These are phyloP conservation scores for Charaxes varanes DNA, from an alignment of 1,140 invertebrate genomes.

Conservation along the genomic window DNA sequence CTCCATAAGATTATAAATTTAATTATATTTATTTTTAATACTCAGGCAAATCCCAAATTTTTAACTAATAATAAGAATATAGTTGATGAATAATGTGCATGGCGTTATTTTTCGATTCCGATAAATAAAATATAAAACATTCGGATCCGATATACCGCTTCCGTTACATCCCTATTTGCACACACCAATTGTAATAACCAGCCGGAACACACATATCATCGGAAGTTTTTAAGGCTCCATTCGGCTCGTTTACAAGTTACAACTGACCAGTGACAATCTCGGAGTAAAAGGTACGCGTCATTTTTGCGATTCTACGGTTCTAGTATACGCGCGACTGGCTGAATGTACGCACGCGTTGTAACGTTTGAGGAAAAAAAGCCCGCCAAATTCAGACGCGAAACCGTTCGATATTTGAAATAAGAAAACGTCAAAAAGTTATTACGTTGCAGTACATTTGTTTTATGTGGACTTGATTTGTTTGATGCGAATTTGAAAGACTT, in stretches of 20 bases:
- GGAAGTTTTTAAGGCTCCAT: conserved; percentile 46
- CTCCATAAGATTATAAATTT: too few species aligned
- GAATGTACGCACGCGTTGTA: conserved; percentile 31
- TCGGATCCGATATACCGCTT: too few species aligned
- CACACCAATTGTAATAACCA: conserved; percentile 25
- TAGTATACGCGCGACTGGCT: conserved; percentile 50
- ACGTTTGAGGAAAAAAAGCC: conserved; percentile 23
- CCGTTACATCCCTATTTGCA: too few species aligned
- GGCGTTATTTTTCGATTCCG: too few species aligned
- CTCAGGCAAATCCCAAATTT: too few species aligned
- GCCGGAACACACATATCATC: conserved; percentile 52
- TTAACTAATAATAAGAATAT: too few species aligned
- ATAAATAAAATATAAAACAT: too few species aligned
- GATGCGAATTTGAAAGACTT: conserved; percentile 26
- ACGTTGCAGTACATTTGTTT: conserved; percentile 12
- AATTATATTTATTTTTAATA: too few species aligned
- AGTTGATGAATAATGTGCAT: too few species aligned
- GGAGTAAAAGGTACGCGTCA: conserved; percentile 49
- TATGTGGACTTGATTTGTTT: conserved; percentile 28
- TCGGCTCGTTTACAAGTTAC: conserved; percentile 20
- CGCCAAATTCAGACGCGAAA: conserved; percentile 23
- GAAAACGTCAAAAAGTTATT: conserved; percentile 18
- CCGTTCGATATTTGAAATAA: conserved; percentile 6
- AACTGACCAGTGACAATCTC: conserved; percentile 41
- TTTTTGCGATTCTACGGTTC: conserved; percentile 36